Evolutionary conservation across 2,113 vertebrate species (phyloP).

Genomic region (Gobio gobio): DNA sequence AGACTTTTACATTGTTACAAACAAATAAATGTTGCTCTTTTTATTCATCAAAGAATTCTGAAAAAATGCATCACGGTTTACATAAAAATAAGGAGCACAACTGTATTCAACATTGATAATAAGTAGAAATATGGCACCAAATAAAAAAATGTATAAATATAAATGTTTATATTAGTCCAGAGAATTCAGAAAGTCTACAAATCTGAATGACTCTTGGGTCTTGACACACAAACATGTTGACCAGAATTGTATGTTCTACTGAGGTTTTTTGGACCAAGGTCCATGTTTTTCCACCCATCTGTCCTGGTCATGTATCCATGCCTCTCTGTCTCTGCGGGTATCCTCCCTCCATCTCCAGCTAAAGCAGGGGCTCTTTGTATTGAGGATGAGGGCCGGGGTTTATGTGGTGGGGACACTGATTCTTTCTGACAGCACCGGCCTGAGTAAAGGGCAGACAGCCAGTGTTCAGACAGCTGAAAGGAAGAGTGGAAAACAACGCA

Average conservation of each 20-base stretch:
- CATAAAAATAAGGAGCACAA: neutral
- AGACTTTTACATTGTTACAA: neutral
- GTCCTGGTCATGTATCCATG: slow-evolving; percentile 47
- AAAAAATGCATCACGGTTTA: neutral
- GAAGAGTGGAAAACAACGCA: slow-evolving; percentile 42
- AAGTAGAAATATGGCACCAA: too few relatives aligned
- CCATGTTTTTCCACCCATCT: slow-evolving; percentile 38
- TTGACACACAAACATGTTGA: slow-evolving; percentile 5
- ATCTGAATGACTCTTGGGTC: neutral
- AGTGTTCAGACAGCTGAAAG: slow-evolving; percentile 56
- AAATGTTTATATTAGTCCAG: neutral
- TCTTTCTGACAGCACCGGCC: slow-evolving; percentile 59
- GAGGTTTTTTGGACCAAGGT: slow-evolving; percentile 26
- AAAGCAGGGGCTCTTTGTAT: slow-evolving; percentile 55
- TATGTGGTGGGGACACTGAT: slow-evolving; percentile 53
- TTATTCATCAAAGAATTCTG: neutral
- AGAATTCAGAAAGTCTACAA: neutral
- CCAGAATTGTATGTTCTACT: slow-evolving; percentile 8
- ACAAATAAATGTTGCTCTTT: neutral
- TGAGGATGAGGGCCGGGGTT: slow-evolving; percentile 32
- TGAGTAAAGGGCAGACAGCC: slow-evolving; percentile 56
- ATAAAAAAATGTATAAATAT: too few relatives aligned
- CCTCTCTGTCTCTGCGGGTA: slow-evolving; percentile 37
- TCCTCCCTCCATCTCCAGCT: slow-evolving; percentile 37
- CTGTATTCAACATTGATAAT: neutral